Evolutionary conservation across 2,113 vertebrate species (phyloP).

Genomic region (Gopherus flavomarginatus): DNA sequence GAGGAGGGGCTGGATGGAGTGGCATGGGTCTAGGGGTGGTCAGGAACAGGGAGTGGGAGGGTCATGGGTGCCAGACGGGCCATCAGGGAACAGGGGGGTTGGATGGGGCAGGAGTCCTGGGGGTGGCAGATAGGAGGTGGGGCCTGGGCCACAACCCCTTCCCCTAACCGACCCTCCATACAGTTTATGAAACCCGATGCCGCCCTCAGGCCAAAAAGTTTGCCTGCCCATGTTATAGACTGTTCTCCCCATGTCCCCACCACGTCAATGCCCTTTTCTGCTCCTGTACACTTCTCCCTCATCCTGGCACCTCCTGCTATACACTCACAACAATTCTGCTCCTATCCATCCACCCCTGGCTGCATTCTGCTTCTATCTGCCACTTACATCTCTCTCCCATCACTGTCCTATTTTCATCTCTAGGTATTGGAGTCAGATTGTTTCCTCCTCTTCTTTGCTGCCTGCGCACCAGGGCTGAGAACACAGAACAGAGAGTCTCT

Average conservation of each 20-base stretch:
- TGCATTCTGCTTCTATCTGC: background rate
- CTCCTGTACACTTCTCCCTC: background rate
- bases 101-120: too few species aligned
- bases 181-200: too few species aligned
- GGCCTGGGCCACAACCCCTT: too few species aligned
- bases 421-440: background rate
- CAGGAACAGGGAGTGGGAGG: too few species aligned
- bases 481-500: background rate
- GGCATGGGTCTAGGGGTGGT: too few species aligned
- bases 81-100: too few species aligned
- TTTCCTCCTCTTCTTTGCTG: background rate
- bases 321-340: background rate
- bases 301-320: background rate
- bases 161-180: too few species aligned
- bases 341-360: background rate
- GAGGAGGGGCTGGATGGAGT: too few species aligned
- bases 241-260: background rate
- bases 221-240: background rate
- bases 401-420: accelerated
- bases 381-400: background rate
- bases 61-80: too few species aligned
- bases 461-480: background rate
- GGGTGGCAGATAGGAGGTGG: too few species aligned
- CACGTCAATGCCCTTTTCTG: background rate
- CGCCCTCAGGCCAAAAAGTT: too few species aligned